Evolutionary conservation across 2,888 invertebrate species (phyloP).

Genomic region (Nymphalis polychloros): DNA sequence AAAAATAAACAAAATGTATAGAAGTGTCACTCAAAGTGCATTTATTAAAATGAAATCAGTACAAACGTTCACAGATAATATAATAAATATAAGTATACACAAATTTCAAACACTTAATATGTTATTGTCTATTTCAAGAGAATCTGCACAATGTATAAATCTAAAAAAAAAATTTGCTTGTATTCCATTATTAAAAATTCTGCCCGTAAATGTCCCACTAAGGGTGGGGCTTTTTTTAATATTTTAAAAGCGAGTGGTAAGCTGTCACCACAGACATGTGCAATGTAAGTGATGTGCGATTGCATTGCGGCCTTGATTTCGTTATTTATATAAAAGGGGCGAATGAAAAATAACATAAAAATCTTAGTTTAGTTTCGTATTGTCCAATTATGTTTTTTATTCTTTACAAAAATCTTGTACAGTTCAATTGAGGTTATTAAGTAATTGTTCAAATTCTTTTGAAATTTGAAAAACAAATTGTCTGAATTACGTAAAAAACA

Average conservation of each 20-base stretch:
- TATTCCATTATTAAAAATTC: neutral
- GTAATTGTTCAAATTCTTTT: neutral
- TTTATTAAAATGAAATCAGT: constrained; percentile 73
- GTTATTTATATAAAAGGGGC: neutral
- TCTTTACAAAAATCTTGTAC: no score
- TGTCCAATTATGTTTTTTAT: no score
- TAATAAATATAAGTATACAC: constrained; percentile 64
- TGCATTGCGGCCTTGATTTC: no score
- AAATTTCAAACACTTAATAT: constrained; percentile 23
- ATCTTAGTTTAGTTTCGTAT: no score
- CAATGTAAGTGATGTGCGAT: no score
- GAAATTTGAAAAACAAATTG: constrained; percentile 1
- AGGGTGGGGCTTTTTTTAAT: no score
- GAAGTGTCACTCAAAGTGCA: constrained; percentile 75
- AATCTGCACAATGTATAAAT: neutral
- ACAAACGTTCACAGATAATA: constrained; percentile 59
- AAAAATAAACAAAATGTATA: constrained; percentile 40
- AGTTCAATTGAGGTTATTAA: no score
- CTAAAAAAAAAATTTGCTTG: neutral
- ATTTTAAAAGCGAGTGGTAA: no score
- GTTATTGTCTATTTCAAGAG: neutral
- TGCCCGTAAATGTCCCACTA: no score
- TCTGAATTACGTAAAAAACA: constrained; percentile 16
- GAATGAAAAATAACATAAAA: neutral
- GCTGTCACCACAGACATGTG: no score